Base-by-base conservation (phyloP, 2,888 invertebrate species). In the Apodemia mormo region DNA sequence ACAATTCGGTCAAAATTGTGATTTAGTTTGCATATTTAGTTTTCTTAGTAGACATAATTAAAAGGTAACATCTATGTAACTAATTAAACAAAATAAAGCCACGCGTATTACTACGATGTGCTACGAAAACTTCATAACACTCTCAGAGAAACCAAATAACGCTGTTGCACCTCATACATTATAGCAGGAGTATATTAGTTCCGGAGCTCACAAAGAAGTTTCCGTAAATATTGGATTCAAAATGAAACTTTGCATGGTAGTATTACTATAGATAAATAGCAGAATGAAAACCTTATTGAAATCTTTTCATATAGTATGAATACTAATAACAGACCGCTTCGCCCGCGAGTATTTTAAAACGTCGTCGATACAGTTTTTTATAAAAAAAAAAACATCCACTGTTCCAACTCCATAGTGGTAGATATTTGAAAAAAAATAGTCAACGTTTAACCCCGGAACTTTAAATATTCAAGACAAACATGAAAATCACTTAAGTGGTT, bases 111-210 rank as follows among this genome's bases (percentile, higher is more conserved):
- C n/a, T 52, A 6, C 14, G n/a, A 52, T 52, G 5, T n/a, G 52
- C 52, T 52, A 52, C n/a, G 52, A 52, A 52, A 52, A 52, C 52
- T 52, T 52, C 52, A 52, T 52, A 52, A 52, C n/a, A n/a, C n/a
- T 52, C 52, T 52, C 52, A 52, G n/a, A 14, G 52, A n/a, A 52
- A 52, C 52, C 52, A n/a, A 52, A 52, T 52, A 52, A 52, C 52
- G 52, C n/a, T 52, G 52, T 52, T 52, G 52, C 52, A 52, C 14
- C n/a, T 52, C 52, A n/a, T 52, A 52, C n/a, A 14, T 52, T 52
- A 52, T 52, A 52, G 1, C 52, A n/a, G 49, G 43, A 43, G 14
- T 52, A 52, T 52, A n/a, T 52, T 52, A 52, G n/a, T 52, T n/a
- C n/a, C n/a, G n/a, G 52, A 12, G n/a, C 7, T 52, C 52, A 52